Percentiles rank a stretch among this genome's conserved stretches.
These are phyloP conservation scores for Sebastes schlegelii DNA, from an alignment of 2,113 vertebrate genomes.

Conservation along the genomic window DNA sequence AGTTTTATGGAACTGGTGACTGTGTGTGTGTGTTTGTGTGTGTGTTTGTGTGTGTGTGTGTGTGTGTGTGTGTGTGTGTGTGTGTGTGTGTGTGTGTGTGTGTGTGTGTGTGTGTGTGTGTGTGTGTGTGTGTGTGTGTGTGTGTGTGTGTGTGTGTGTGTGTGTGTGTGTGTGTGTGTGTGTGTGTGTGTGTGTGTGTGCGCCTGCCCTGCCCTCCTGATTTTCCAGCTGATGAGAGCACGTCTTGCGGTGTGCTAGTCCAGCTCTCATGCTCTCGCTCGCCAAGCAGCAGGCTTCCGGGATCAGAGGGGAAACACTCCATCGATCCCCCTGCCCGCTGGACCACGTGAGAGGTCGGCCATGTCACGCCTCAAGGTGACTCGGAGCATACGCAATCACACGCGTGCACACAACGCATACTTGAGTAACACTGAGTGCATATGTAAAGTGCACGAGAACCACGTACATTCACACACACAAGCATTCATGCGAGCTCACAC, in stretches of 20 bases:
- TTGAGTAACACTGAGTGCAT: neutral
- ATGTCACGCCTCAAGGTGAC: slow-evolving; percentile 40
- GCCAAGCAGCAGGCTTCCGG: neutral
- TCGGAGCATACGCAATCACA: slow-evolving; percentile 10
- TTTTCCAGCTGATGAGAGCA: slow-evolving; percentile 34
- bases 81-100: slow-evolving; percentile 21
- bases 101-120: slow-evolving; percentile 22
- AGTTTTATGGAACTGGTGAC: neutral
- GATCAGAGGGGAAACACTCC: slow-evolving; percentile 38
- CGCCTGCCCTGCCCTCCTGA: slow-evolving; percentile 24
- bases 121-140: neutral
- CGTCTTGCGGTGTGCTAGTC: slow-evolving; percentile 36
- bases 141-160: slow-evolving; percentile 15
- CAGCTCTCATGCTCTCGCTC: slow-evolving; percentile 47
- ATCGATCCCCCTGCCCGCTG: slow-evolving; percentile 36
- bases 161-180: slow-evolving; percentile 3
- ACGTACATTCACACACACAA: neutral
- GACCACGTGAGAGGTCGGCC: slow-evolving; percentile 46
- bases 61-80: neutral
- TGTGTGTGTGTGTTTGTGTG: neutral
- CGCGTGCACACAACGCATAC: neutral
- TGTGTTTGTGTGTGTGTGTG: slow-evolving; percentile 15
- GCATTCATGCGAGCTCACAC: neutral
- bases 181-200: slow-evolving; percentile 19
- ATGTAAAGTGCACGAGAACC: neutral